Evolutionary conservation across 1,140 invertebrate species (phyloP), one percentile per base, ranked within the genome.

Genomic region (Pogonomyrmex californicus): DNA sequence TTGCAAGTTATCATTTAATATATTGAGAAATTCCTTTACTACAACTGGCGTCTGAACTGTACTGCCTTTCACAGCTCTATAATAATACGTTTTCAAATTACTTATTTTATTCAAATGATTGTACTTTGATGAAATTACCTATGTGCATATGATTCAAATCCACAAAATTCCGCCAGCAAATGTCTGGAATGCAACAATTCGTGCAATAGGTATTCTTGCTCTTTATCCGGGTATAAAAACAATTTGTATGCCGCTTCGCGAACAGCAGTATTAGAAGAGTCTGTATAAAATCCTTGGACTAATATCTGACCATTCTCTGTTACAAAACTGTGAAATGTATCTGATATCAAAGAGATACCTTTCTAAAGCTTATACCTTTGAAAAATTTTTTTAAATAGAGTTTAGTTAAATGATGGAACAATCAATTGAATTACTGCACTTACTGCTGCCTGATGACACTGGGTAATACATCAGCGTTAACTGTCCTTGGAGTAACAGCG

Each of bases 201-300:
- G 70, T 96, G 93, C 1, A 99, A 95, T 14, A 99, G 93, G 65
- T 96, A 93, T 91, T 98, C 97, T 95, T 99, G 99, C 1, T 97
- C 95, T 7, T 95, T 87, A 91, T 98, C 97, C 0, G 98, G 98
- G 88, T 97, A 96, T 36, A 99, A 95, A 95, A 97, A 99, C 71
- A 99, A 96, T 90, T 97, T 97, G 94, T 99, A 99, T 0, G 98
- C 98, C 14, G 97, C 97, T 96, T 99, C 99, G 86, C 99, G 95
- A n/a, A 98, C 97, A 56, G 97, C 87, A 62, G 97, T 97, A 94
- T 98, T 97, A 3, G 96, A 95, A 10, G 98, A 97, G 94, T 99
- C 98, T n/a, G 97, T 97, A 94, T 97, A 97, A 33, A 99, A 95
- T 44, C 98, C 97, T 85, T 96, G 97, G 17, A 99, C 96, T 23